Percentiles rank a stretch among this genome's conserved stretches.
These are phyloP conservation scores for Scaptomyza flava DNA, from an alignment of 2,888 invertebrate species.

Conservation along the genomic window DNA sequence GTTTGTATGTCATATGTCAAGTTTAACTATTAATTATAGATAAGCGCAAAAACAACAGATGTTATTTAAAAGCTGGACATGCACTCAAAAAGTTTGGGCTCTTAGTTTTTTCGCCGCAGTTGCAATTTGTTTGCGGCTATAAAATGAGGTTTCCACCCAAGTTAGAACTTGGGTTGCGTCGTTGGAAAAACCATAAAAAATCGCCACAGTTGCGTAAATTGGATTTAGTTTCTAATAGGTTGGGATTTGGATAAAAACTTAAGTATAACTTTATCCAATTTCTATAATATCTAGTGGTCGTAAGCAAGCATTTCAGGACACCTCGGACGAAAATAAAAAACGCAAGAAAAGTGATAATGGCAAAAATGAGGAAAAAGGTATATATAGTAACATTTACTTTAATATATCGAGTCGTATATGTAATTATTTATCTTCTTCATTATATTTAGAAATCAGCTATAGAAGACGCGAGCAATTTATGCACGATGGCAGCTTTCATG, in stretches of 20 bases:
- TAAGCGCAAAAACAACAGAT: constrained; percentile 68
- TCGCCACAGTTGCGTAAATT: not conserved
- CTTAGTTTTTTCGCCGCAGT: constrained; percentile 15
- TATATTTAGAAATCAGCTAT: constrained; percentile 7
- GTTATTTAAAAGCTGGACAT: constrained; percentile 54
- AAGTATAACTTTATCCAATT: not conserved
- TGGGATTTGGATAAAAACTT: not conserved
- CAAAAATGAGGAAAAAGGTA: constrained; percentile 1
- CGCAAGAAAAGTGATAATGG: constrained; percentile 33
- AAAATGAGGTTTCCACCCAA: constrained; percentile 68
- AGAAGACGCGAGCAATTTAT: constrained; percentile 68
- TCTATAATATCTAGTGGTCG: constrained; percentile 39
- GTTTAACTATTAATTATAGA: constrained; percentile 60
- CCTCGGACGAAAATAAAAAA: constrained; percentile 44
- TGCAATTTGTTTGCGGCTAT: constrained; percentile 6
- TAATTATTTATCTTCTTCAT: not conserved
- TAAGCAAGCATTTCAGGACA: constrained; percentile 39
- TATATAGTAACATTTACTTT: not conserved
- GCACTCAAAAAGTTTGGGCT: not conserved
- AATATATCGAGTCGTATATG: not conserved
- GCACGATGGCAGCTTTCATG: constrained; percentile 82
- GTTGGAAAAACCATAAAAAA: constrained; percentile 35
- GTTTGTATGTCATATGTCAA: constrained; percentile 7
- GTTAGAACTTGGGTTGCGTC: constrained; percentile 44
- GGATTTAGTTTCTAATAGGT: constrained; percentile 46